These are phyloP conservation scores for Galeopterus variegatus DNA, from an alignment of 2,113 vertebrate species.

Conservation along the genomic window DNA sequence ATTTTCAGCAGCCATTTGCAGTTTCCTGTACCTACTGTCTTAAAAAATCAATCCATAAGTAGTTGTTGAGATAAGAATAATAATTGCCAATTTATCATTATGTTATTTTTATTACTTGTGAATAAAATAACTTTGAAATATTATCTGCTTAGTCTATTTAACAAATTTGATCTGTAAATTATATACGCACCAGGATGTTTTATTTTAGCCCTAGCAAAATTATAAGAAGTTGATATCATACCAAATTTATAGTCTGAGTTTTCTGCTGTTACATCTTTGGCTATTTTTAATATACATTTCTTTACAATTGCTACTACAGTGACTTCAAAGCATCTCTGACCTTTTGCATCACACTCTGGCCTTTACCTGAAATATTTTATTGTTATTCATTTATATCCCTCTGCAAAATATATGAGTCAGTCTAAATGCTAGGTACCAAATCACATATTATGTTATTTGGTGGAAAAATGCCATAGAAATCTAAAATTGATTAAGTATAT, in stretches of 20 bases:
- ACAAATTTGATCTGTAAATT: not conserved
- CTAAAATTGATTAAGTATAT: not conserved
- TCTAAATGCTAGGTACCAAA: not conserved
- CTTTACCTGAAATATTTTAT: not conserved
- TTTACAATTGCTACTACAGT: not conserved
- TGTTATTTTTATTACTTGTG: not conserved
- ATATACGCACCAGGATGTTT: not conserved
- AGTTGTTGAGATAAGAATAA: not conserved
- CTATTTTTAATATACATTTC: not conserved
- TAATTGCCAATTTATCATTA: not conserved
- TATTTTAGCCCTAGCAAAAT: not conserved
- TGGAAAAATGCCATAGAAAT: not conserved
- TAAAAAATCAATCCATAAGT: not conserved
- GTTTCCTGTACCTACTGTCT: not conserved
- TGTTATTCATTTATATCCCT: not conserved
- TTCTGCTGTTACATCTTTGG: not conserved
- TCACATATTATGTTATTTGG: not conserved
- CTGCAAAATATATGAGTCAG: slow-evolving; percentile 42
- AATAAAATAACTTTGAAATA: not conserved
- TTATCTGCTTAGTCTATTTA: not conserved
- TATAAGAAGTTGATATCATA: not conserved
- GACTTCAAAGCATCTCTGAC: not conserved
- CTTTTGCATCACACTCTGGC: not conserved
- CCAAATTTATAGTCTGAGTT: not conserved
- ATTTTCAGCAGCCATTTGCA: not conserved